A percentile compares a stretch with the other conserved stretches of the same genome.
phyloP scores from a whole-genome alignment of 2,888 invertebrate species.

The Escarpia spicata region DNA sequence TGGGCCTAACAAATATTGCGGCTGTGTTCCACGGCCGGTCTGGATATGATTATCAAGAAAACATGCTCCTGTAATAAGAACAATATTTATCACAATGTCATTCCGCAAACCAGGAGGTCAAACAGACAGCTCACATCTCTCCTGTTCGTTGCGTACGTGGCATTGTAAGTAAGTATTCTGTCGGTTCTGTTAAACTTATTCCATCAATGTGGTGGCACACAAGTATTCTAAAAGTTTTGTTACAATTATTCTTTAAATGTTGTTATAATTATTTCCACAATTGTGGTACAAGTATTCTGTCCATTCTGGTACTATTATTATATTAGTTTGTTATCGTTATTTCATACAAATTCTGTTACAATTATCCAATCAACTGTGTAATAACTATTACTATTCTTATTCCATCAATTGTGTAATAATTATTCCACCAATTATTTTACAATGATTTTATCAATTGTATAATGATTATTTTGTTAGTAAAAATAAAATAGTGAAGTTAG shows the following conservation, averaged over 20 bases:
- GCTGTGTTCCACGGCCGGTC: background rate
- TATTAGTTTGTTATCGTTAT: too few species aligned
- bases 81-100: background rate
- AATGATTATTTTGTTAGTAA: background rate
- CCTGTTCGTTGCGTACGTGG: background rate
- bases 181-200: background rate
- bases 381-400: background rate
- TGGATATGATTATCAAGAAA: constrained; percentile 6
- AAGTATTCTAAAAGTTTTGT: background rate
- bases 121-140: background rate
- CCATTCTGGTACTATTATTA: too few species aligned
- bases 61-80: background rate
- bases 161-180: too few species aligned
- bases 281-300: too few species aligned
- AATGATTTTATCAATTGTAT: background rate
- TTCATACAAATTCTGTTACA: background rate
- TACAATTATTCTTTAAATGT: background rate
- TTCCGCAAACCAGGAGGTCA: background rate
- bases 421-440: background rate
- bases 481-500: background rate
- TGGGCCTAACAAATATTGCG: background rate
- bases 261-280: background rate
- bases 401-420: background rate
- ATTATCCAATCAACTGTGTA: background rate
- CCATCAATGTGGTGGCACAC: background rate